These are phyloP conservation scores for Pseudochirops corinnae DNA, from an alignment of 2,797 vertebrate genomes.

Conservation along the genomic window DNA sequence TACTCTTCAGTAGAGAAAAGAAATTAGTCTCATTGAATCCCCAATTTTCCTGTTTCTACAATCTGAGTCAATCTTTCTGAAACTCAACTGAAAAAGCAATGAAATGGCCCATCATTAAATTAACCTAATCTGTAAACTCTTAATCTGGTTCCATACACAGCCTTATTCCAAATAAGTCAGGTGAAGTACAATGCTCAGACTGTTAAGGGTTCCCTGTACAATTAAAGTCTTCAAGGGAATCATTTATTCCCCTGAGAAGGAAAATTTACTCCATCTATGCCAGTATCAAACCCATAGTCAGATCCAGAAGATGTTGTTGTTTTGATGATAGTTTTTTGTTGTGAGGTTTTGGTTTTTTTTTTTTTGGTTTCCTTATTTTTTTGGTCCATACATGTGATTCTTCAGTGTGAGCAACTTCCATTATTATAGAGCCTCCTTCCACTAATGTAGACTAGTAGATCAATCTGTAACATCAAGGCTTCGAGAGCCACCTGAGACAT, in stretches of 20 bases:
- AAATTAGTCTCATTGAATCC: background rate
- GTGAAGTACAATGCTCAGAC: background rate
- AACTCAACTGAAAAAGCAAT: background rate
- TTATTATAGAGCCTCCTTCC: background rate
- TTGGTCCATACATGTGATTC: background rate
- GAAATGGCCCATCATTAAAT: background rate
- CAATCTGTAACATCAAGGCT: background rate
- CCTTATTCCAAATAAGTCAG: background rate
- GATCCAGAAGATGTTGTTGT: background rate
- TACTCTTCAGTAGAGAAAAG: background rate
- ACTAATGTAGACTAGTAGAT: background rate
- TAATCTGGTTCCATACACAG: background rate
- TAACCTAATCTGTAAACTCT: background rate
- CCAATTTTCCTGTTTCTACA: background rate
- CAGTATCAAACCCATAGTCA: background rate
- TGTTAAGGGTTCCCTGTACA: background rate
- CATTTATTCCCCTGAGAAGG: background rate
- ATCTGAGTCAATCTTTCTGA: background rate
- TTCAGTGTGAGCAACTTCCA: background rate
- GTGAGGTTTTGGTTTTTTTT: too few relatives aligned
- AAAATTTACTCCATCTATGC: background rate
- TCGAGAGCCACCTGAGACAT: background rate
- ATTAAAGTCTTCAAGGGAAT: background rate
- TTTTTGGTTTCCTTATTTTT: background rate
- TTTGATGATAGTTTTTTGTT: background rate